Base-by-base conservation (phyloP, 2,797 vertebrate species). In the Lepus oiostolus region DNA sequence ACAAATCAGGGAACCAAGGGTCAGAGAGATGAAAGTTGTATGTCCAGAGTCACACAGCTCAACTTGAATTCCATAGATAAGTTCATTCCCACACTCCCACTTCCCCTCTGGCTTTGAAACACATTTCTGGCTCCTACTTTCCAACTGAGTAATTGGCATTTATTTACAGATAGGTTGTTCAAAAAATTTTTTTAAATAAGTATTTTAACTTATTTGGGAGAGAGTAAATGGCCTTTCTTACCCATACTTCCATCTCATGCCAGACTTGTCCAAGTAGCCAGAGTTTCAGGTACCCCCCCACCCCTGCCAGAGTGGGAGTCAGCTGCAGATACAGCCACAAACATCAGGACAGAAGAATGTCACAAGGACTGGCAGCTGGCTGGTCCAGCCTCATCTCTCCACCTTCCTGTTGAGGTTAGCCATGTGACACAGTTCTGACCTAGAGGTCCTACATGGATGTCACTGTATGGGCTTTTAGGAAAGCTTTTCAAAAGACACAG, bases 101-200 rank as follows among this genome's bases (percentile, higher is more conserved):
- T 30, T 14, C 50, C 60, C 74, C 83, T 92, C 63, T 7, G n/a
- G 21, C 32, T 60, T 96, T 74, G 94, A 96, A 96, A 94, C 96
- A 97, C 94, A 95, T 96, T 97, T 94, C 60, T 92, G 82, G 88
- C 88, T 96, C 93, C 93, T 88, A 17, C 92, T 92, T 96, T 94
- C 95, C 94, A 97, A 65, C 80, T 77, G 85, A 90, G 93, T 83
- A 86, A 88, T 38, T 96, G 92, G 70, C 88, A 94, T 97, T 97
- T 96, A 93, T 96, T 97, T 96, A 93, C 67, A 96, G 88, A n/a
- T 71, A 88, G 74, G 75, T 85, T 90, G 62, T 91, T 82, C 88
- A 93, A 95, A 95, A 94, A 74, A 47, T 1, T 6, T 42, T 71
- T 90, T 79, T 88, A 92, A 95, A 67, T 84, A 95, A 87, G 77